phyloP scores from a whole-genome alignment of 2,113 vertebrate species.

The Percopsis transmontana region DNA sequence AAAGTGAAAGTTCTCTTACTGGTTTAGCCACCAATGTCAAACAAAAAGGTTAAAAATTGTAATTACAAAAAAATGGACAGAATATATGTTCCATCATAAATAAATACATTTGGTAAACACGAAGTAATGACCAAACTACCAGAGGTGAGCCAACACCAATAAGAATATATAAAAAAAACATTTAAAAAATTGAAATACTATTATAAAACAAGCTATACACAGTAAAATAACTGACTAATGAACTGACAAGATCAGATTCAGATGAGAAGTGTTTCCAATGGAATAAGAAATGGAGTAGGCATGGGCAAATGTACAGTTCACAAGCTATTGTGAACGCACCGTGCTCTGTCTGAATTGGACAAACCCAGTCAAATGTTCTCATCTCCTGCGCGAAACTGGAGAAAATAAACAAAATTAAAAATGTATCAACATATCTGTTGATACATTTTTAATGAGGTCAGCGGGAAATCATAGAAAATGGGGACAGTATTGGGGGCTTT shows the following conservation, averaged over 20 bases:
- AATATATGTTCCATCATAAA: slow-evolving; percentile 77
- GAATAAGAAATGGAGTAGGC: slow-evolving; percentile 24
- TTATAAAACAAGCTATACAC: slow-evolving; percentile 43
- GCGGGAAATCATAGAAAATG: slow-evolving; percentile 10
- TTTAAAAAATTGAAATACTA: slow-evolving; percentile 42
- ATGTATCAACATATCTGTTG: background rate
- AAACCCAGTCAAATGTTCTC: slow-evolving; percentile 30
- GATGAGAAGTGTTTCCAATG: slow-evolving; percentile 31
- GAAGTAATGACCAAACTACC: slow-evolving; percentile 53
- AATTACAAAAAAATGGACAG: slow-evolving; percentile 68
- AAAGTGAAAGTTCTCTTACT: slow-evolving; percentile 56
- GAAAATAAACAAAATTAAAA: background rate
- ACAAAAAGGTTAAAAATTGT: slow-evolving; percentile 46
- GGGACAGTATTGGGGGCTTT: slow-evolving; percentile 27
- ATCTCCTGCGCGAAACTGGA: slow-evolving; percentile 22
- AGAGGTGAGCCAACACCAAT: slow-evolving; percentile 45
- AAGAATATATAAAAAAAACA: slow-evolving; percentile 63
- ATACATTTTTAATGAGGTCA: slow-evolving; percentile 6
- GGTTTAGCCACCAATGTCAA: slow-evolving; percentile 61
- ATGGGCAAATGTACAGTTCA: slow-evolving; percentile 32
- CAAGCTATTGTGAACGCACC: slow-evolving; percentile 34
- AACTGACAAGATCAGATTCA: slow-evolving; percentile 22
- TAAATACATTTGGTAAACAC: slow-evolving; percentile 76
- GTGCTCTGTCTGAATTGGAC: slow-evolving; percentile 21
- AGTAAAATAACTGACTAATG: slow-evolving; percentile 9